Evolutionary conservation across 2,888 invertebrate species (phyloP).

Genomic region (Myopa tessellatipennis): DNA sequence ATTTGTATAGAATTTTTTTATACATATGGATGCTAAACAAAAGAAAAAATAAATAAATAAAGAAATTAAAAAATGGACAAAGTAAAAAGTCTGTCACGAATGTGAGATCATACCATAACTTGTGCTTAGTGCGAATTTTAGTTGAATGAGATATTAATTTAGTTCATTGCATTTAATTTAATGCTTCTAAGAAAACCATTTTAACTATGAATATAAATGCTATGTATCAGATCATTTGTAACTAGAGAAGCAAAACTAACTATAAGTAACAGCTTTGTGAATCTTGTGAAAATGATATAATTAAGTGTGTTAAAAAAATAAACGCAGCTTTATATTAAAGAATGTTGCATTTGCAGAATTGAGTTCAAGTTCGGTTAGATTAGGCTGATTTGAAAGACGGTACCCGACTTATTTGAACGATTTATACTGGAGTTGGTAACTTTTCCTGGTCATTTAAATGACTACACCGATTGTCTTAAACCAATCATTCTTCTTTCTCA

Average conservation of each 20-base stretch:
- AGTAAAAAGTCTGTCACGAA: neutral
- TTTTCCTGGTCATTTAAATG: too few species aligned
- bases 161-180: conserved; percentile 15
- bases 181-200: neutral
- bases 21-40: neutral
- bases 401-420: too few species aligned
- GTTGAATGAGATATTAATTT: conserved; percentile 29
- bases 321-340: neutral
- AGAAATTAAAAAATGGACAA: neutral
- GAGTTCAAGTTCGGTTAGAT: too few species aligned
- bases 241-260: neutral
- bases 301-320: neutral
- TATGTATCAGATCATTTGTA: conserved; percentile 3
- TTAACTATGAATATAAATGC: neutral
- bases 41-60: neutral
- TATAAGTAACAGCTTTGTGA: too few species aligned
- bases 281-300: too few species aligned
- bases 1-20: too few species aligned
- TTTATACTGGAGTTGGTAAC: too few species aligned
- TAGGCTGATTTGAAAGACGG: too few species aligned
- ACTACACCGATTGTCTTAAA: too few species aligned
- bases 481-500: too few species aligned
- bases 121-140: neutral
- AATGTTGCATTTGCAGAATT: too few species aligned
- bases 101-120: conserved; percentile 21